Base-by-base conservation (phyloP, 2,797 vertebrate species). In the Uromys caudimaculatus region DNA sequence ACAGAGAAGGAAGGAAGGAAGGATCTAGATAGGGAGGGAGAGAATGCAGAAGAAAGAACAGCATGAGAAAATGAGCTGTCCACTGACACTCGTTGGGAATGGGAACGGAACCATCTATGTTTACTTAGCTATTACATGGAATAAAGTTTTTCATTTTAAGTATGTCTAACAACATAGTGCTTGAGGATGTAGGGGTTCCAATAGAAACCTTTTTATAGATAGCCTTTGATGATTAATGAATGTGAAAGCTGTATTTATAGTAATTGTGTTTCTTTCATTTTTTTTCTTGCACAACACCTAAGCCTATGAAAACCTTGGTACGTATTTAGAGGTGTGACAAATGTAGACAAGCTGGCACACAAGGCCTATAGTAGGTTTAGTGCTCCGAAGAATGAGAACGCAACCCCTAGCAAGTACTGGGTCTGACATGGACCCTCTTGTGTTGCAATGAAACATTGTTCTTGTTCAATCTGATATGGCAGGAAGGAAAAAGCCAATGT, bases 221-320 rank as follows among this genome's bases (percentile, higher is more conserved):
- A 93, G 16, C 10, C 52, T 90, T 58, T 89, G 67, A 73, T 84
- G 78, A 64, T 52, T 44, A 60, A 89, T 89, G n/a, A 56, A 54
- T 69, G 16, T 84, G 24, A 27, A 62, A 93, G 77, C 4, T 1
- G n/a, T 86, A 78, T 27, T 82, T 35, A 38, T 73, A 32, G 19
- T 89, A 89, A 69, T 84, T 83, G 16, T 69, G 21, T 64, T 73
- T 52, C 1, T 67, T 79, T 79, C 32, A 54, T 23, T 35, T 50
- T 62, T 73, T 38, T 29, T 71, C 60, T n/a, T 47, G 50, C 6
- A 62, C 3, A 75, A 83, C 17, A 4, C 83, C 0, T 60, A 90
- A 89, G 29, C 38, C 14, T 81, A 19, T 86, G 73, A 82, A 86
- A 86, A 35, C 19, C 23, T 86, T 41, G 14, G 38, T 64, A 32